Evolutionary conservation across 2,888 invertebrate species (phyloP), one percentile per base, ranked within the genome.

Genomic region (Shargacucullia verbasci): DNA sequence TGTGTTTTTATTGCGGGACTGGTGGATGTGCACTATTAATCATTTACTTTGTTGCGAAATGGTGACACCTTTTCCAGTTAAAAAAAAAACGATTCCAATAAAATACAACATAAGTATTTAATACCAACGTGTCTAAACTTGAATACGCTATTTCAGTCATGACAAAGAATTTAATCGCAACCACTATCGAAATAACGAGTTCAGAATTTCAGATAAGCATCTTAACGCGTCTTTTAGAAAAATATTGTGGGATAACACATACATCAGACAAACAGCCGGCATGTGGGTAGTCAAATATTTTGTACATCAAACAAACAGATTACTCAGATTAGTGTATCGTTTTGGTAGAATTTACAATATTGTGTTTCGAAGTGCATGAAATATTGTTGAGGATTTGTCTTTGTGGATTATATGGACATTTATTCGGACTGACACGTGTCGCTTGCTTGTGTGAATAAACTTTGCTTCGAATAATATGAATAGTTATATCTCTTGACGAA

Each of bases 161-260:
- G 41, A 59, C 50, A 46, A 55, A 55, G 55, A 61, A 73, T 64
- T 47, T 64, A 62, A 67, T 67, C 63, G 48, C 37, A 44, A 38
- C 39, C 60, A 43, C 50, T 53, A 63, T 70, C 56, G 39, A 70
- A 61, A 41, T 73, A 73, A 68, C 74, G 43, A 52, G 67, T 59
- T 47, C 25, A 52, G 70, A 70, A 52, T 63, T 59, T 47, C 25
- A 52, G 70, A 70, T 73, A 63, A n/a, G 14, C 1, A 73, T 73
- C 70, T 70, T 37, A 73, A 59, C 57, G 46, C 11, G 46, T 44
- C 50, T 41, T 61, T 57, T 46, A 41, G 47, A 57, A n/a, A 40
- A 50, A 60, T 27, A 37, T 47, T 50, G 48, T 53, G 43, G 43
- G 46, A 53, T 48, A 48, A 64, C 34, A 41, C 48, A 63, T 50